Evolutionary conservation across 2,888 invertebrate species (phyloP).

Genomic region (Xestia rhomboidea): DNA sequence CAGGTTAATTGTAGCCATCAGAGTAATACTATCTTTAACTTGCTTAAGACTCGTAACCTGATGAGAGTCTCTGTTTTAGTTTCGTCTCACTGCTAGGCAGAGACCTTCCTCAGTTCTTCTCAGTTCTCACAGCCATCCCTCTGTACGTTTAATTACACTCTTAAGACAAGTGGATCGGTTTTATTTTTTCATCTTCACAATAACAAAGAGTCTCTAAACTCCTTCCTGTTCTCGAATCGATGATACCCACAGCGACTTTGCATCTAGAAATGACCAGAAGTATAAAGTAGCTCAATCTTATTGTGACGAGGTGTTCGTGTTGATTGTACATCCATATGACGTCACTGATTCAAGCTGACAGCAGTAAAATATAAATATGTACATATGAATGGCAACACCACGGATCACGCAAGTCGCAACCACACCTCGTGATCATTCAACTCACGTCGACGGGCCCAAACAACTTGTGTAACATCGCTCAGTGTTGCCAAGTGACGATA

Average conservation of each 20-base stretch:
- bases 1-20: background rate
- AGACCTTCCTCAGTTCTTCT: background rate
- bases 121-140: background rate
- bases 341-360: constrained; percentile 30
- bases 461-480: constrained; percentile 42
- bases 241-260: background rate
- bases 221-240: background rate
- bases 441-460: constrained; percentile 46
- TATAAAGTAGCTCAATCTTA: constrained; percentile 3
- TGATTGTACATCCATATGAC: constrained; percentile 4
- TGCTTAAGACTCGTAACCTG: background rate
- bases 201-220: background rate
- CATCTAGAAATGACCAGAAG: background rate
- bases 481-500: constrained; percentile 26
- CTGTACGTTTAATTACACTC: background rate
- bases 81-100: background rate
- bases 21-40: constrained; percentile 4
- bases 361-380: constrained; percentile 46
- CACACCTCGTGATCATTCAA: constrained; percentile 25
- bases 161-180: background rate
- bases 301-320: background rate
- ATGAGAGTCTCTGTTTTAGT: background rate
- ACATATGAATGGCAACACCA: constrained; percentile 30
- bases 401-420: constrained; percentile 21
- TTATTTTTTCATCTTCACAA: background rate